Base-by-base conservation (phyloP, 2,888 invertebrate genomes). In the Drosophila demipolita region DNA sequence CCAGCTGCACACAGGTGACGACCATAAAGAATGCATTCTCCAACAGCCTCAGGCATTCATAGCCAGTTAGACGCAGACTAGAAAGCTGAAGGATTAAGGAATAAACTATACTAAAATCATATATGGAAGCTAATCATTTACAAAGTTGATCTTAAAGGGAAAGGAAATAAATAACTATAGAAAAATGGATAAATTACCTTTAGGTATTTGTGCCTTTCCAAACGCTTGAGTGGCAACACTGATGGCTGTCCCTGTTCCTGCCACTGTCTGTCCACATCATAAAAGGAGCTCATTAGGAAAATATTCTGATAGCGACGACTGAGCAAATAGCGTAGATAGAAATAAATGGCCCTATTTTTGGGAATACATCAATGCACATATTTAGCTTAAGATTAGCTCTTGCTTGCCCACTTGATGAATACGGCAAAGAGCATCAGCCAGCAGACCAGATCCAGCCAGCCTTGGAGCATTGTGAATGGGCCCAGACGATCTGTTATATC, bases 231-330 rank as follows among this genome's bases (percentile, higher is more conserved):
- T 0, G 97, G 97, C 29, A 97, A 87, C 0, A 96, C 94, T 0
- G 95, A 95, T 77, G 95, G 95, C 77, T 94, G 94, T 3, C 95
- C 94, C 68, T 94, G 93, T 57, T 94, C 93, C 0, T 94, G 94
- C 75, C 96, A 94, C 73, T 94, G 93, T 35, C 94, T 82, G 83
- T 97, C 96, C 38, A 97, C 94, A 40, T 94, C 94, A 1, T 95
- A 93, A 53, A 97, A 94, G 77, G 96, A 94, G 66, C 94, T 94
- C 0, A 95, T 96, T 0, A 97, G 94, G 84, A 95, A 97, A 15
- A 94, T 94, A 88, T 97, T 97, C 88, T 97, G 96, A 86, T 95
- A 97, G 4, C 95, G 94, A 12, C 95, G 95, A 67, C 94, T 94
- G 0, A 95, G 95, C 83, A 96, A 93, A 91, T 95, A 97, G 93